A percentile compares a stretch with the other conserved stretches of the same genome.
Conservation (phyloP, 2,113 vertebrate genomes). For the Setophaga petechia region DNA sequence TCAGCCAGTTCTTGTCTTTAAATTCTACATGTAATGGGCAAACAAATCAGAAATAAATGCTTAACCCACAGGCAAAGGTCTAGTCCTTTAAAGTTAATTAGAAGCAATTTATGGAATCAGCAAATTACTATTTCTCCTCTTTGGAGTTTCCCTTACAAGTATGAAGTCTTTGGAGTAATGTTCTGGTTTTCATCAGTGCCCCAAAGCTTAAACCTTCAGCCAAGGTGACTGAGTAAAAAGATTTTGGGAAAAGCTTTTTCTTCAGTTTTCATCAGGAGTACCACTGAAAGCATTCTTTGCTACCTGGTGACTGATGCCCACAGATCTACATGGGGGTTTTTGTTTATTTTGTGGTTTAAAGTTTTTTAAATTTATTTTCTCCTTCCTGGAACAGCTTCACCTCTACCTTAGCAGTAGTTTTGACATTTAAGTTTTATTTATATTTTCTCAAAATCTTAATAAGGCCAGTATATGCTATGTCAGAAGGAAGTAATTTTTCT, state of each 20-base stretch:
- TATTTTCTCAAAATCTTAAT: neutral
- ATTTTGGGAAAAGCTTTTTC: neutral
- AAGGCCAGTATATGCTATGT: neutral
- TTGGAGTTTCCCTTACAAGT: neutral
- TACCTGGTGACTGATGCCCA: neutral
- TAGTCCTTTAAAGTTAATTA: neutral
- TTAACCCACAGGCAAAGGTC: neutral
- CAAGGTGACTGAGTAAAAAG: neutral
- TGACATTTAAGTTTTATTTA: neutral
- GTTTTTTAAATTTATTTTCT: neutral
- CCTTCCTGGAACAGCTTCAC: neutral
- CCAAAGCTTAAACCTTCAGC: neutral
- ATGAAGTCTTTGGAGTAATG: neutral
- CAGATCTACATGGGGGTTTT: neutral
- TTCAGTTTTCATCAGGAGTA: neutral
- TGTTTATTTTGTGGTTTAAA: neutral
- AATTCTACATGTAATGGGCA: neutral
- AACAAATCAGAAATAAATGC: neutral
- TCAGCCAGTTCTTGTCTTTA: neutral
- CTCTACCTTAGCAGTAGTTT: neutral
- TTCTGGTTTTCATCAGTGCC: neutral
- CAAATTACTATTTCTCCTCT: neutral
- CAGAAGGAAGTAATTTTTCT: neutral
- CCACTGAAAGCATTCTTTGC: neutral
- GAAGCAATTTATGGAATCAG: neutral